These are phyloP conservation scores for Hemibagrus wyckioides DNA, from an alignment of 2,113 vertebrate species.

Conservation along the genomic window DNA sequence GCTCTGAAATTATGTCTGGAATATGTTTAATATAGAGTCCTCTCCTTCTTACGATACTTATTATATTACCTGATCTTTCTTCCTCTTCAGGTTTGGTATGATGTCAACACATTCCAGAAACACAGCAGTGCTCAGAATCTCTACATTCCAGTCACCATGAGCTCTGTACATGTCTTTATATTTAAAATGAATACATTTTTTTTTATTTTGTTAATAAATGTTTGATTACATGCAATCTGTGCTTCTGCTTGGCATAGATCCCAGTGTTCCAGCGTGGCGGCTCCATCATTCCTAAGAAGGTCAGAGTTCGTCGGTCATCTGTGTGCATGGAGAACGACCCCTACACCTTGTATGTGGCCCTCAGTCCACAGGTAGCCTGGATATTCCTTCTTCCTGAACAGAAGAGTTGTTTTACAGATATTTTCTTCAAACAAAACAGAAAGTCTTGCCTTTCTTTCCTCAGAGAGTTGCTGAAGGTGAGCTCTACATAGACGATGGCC, in stretches of 20 bases:
- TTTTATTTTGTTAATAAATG: not conserved
- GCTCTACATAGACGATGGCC: constrained; percentile 86
- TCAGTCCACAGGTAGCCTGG: constrained; percentile 74
- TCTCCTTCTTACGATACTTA: not conserved
- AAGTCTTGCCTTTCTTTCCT: constrained; percentile 15
- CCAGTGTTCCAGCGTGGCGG: constrained; percentile 89
- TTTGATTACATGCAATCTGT: not conserved
- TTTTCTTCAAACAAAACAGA: not conserved
- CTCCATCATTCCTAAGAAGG: constrained; percentile 83
- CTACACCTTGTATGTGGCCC: constrained; percentile 84
- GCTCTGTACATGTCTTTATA: constrained; percentile 43
- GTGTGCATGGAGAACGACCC: constrained; percentile 86
- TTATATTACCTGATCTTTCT: not conserved
- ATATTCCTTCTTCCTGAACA: not conserved
- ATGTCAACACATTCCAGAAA: constrained; percentile 83
- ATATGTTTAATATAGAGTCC: not conserved
- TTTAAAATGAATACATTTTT: not conserved
- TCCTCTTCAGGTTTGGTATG: constrained; percentile 82
- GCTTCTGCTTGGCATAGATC: constrained; percentile 70
- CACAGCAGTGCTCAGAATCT: constrained; percentile 83
- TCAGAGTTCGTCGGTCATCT: constrained; percentile 82
- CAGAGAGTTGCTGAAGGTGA: constrained; percentile 84
- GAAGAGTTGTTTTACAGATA: not conserved
- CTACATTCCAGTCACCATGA: constrained; percentile 84
- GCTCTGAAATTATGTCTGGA: not conserved